Base-by-base conservation (phyloP, 2,888 invertebrate species). In the Drepana falcataria region DNA sequence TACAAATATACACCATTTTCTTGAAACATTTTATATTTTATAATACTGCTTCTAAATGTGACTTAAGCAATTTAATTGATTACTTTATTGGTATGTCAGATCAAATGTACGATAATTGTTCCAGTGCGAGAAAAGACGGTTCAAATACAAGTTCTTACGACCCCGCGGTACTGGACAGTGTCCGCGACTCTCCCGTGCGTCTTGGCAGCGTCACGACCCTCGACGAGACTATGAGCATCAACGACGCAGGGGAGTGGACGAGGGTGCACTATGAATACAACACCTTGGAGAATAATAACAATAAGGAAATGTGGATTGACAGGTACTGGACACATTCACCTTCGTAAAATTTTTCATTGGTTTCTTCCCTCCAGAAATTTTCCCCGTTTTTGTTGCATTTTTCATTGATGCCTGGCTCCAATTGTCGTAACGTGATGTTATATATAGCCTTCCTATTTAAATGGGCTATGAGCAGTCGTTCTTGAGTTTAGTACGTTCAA, bases 151-250 rank as follows among this genome's bases (percentile, higher is more conserved):
- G 89, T 62, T 91, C 89, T 0, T 85, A 83, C 55, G 88, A 89
- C 35, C 81, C 84, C 0, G 82, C 80, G 0, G 59, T 66, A 0
- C 59, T 76, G 2, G 72, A 68, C n/a, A 77, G 83, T 51, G 72
- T 64, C 0, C 71, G 78, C 0, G 79, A 72, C 7, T 85, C 88
- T 0, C 85, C 87, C 0, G 54, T 75, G 1, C 74, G 83, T 0
- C 79, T 83, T 35, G 80, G 81, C 55, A 89, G 89, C 55, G 87
- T 83, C n/a, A 83, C 87, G 21, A 91, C 91, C 0, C 68, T 91
- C 2, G 91, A 91, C 61, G 91, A 91, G 55, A 87, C 90, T 2
- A 70, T 91, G 5, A 91, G 91, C 60, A 87, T 88, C 47, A 87
- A 88, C 55, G 89, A 90, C 59, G 83, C 71, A 0, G 83, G 82